phyloP scores from a whole-genome alignment of 2,888 invertebrate species.

The Drosophila peninsularis region DNA sequence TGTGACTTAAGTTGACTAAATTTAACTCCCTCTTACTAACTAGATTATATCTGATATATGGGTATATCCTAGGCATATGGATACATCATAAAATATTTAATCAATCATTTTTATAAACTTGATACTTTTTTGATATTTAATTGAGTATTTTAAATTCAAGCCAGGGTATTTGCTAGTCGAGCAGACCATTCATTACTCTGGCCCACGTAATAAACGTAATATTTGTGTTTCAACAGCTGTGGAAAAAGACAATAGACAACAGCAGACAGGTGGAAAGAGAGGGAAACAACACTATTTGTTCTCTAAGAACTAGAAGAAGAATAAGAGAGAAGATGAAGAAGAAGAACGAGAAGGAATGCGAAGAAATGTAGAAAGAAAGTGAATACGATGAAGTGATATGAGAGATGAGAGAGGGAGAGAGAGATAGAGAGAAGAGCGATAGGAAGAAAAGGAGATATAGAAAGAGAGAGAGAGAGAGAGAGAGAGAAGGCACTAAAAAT shows the following conservation, averaged over 20 bases:
- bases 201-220: neutral
- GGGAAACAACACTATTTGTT: neutral
- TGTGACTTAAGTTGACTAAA: too few relatives aligned
- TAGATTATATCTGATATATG: neutral
- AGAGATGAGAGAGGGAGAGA: neutral
- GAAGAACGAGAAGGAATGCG: neutral
- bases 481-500: neutral
- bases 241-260: slow-evolving; percentile 14
- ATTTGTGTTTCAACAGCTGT: slow-evolving; percentile 35
- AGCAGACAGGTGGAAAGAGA: neutral
- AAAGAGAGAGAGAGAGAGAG: neutral
- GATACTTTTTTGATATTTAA: neutral
- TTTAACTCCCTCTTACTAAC: neutral
- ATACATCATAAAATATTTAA: neutral
- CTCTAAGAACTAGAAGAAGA: neutral
- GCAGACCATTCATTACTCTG: too few relatives aligned
- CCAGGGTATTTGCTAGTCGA: slow-evolving; percentile 2
- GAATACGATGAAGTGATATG: neutral
- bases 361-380: neutral
- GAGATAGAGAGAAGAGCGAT: neutral
- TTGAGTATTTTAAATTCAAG: too few relatives aligned
- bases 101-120: too few relatives aligned
- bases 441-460: neutral
- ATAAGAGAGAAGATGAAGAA: neutral
- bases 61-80: neutral